Base-by-base conservation (phyloP, 2,113 vertebrate species). In the Chaetura pelagica region DNA sequence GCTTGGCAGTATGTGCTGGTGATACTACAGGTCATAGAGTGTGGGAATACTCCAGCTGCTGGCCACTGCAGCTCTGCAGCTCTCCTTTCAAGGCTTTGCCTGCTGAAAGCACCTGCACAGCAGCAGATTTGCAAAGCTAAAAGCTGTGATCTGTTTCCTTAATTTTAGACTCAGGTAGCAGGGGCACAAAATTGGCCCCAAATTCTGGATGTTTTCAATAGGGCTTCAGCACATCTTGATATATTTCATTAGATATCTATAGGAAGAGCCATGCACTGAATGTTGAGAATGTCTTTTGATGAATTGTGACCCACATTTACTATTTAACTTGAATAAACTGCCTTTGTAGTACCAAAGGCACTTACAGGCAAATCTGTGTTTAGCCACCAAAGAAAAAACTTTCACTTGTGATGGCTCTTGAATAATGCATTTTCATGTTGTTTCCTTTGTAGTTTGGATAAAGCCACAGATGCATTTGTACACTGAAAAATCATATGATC, bases 21-120 rank as follows among this genome's bases (percentile, higher is more conserved):
- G 81, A 59, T 96, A 88, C 91, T 94, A 94, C 68, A 57, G 75
- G 46, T 7, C 74, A 59, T 81, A 2, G 38, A 32, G n/a, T 52
- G 48, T 64, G 63, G 78, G 35, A 35, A 54, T 82, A 12, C 64
- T n/a, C 5, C 2, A 74, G 84, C 71, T 89, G 55, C 81, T 91
- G 87, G 59, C 54, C 64, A 6, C 80, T 80, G 84, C 68, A 42
- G 6, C 61, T 16, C 7, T 32, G 67, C 64, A 46, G n/a, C 51
- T 38, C 80, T 8, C 46, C 35, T 94, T 74, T 30, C 81, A 66
- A 20, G 62, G 57, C 30, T 79, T 86, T n/a, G 52, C 40, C 68
- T 83, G 46, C 68, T 75, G 21, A 57, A 68, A 42, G 24, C 34
- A 78, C 16, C 85, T 38, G 23, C 11, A 35, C 35, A 82, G 66